Conservation (phyloP, 2,797 vertebrate genomes). For the Psittacula echo region DNA sequence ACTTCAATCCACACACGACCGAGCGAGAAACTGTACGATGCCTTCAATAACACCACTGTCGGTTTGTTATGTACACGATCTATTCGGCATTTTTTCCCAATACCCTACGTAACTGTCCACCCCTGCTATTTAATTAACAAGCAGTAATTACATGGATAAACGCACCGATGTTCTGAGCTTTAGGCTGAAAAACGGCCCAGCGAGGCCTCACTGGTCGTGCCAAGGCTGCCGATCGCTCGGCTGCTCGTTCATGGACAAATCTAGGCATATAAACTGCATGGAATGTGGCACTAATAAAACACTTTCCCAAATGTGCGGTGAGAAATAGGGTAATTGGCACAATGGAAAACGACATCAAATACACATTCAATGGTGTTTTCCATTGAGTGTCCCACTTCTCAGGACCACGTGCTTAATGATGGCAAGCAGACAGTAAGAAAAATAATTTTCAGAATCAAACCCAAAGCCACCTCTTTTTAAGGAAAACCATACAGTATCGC, state of each 20-base stretch:
- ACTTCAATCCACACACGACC: not conserved
- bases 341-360: not conserved
- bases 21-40: not conserved
- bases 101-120: not conserved
- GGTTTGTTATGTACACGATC: not conserved
- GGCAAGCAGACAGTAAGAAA: not conserved
- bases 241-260: not conserved
- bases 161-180: not conserved
- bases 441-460: accelerated
- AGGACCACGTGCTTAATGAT: accelerated
- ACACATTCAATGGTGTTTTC: not conserved
- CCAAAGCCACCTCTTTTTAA: accelerated
- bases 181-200: not conserved
- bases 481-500: not conserved
- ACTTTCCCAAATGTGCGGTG: accelerated
- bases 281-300: not conserved
- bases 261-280: not conserved
- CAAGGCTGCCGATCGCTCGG: accelerated
- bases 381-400: not conserved
- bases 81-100: accelerated
- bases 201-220: accelerated
- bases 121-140: not conserved
- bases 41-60: not conserved
- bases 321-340: not conserved
- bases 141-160: not conserved